Evolutionary conservation across 2,113 vertebrate species (phyloP), one percentile per base, ranked within the genome.

Genomic region (Synodontis membranacea): DNA sequence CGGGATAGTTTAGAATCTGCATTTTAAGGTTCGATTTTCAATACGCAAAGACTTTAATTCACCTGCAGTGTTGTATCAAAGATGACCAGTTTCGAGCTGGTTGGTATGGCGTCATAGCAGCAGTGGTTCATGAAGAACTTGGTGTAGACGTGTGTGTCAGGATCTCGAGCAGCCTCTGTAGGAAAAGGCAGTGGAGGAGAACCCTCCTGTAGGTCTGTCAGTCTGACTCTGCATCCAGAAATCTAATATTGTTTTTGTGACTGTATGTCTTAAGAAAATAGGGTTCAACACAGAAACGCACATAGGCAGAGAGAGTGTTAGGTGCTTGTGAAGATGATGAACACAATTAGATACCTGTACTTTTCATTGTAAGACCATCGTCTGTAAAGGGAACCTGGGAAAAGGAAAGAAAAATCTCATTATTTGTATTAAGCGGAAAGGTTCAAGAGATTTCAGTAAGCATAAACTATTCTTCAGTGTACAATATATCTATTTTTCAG

Each of bases 71-170:
- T 94, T 9, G 95, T 96, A 88, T 99, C 97, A 0, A 99, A 98
- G 89, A 99, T 94, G 5, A 99, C 96, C 0, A 99, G 94, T 88
- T 99, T 99, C 91, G 97, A 98, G 93, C 97, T 98, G 89, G 97
- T 99, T 3, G 98, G 97, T 88, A 99, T 94, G 79, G 97, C 96
- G 0, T 98, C 97, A 0, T 99, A 99, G 93, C 98, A 99, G 88
- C 91, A 95, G 93, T 97, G 97, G 79, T 93, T 96, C 93, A 96
- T 96, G 96, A 99, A 96, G 93, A 99, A 99, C 89, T 96, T 96
- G 95, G 95, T 97, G 90, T 99, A 99, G 50, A 95, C 91, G 50
- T 96, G 96, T 0, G 93, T 90, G 19, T 96, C 96, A 0, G 91
- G 90, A 52, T 94, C 91, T 34, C 56, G 70, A 44, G 84, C 91